These are phyloP conservation scores for Lagopus leucura DNA, from an alignment of 2,113 vertebrate genomes.

Conservation along the genomic window DNA sequence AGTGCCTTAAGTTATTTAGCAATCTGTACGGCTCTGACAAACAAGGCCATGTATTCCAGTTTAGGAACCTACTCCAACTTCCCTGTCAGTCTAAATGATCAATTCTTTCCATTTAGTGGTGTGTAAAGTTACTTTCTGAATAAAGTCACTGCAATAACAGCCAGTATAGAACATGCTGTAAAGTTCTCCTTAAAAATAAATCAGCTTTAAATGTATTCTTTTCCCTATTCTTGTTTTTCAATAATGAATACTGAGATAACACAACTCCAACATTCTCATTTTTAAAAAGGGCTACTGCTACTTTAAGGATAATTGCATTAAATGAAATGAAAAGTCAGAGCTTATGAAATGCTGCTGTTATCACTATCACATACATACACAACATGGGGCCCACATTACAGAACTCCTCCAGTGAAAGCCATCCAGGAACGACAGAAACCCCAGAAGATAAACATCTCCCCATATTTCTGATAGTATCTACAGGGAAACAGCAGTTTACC, in stretches of 20 bases:
- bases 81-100: background rate
- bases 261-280: background rate
- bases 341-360: background rate
- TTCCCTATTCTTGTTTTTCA: background rate
- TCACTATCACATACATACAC: background rate
- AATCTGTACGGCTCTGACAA: background rate
- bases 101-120: background rate
- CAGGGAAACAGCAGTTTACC: conserved; percentile 77
- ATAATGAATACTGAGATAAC: background rate
- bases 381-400: rapidly evolving
- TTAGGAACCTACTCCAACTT: background rate
- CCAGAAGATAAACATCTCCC: background rate
- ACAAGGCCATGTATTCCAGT: background rate
- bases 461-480: background rate
- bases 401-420: background rate
- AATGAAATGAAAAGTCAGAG: background rate
- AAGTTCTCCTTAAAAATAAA: background rate
- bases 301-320: background rate
- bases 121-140: background rate
- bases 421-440: background rate
- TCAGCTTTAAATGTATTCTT: background rate
- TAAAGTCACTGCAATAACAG: background rate
- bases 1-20: background rate
- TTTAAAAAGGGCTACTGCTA: background rate
- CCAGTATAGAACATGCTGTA: background rate